phyloP scores from a whole-genome alignment of 2,113 vertebrate species.

The Thamnophis sirtalis region DNA sequence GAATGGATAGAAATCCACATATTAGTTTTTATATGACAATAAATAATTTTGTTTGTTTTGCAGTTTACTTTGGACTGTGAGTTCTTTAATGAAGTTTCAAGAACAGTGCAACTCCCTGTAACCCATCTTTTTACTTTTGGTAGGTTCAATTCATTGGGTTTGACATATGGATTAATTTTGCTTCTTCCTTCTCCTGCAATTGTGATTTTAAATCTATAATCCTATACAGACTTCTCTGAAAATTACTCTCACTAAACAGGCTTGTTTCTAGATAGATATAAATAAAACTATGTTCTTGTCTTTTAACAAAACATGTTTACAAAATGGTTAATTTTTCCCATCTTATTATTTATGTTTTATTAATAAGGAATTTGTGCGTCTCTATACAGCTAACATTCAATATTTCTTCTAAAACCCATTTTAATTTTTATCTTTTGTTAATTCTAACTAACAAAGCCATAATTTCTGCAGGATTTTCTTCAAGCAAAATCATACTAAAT shows the following conservation, averaged over 20 bases:
- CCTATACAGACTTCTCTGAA: not conserved
- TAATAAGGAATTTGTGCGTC: not conserved
- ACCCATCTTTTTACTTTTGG: constrained; percentile 88
- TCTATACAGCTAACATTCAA: not conserved
- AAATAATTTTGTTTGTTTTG: constrained; percentile 38
- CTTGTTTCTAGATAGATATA: not conserved
- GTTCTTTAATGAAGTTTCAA: constrained; percentile 81
- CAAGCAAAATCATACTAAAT: constrained; percentile 78
- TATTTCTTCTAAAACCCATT: not conserved
- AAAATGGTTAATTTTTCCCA: not conserved
- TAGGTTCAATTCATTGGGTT: constrained; percentile 65
- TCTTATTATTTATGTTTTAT: not conserved
- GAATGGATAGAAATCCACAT: not conserved
- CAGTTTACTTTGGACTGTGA: constrained; percentile 92
- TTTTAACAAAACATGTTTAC: not conserved
- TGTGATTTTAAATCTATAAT: not conserved
- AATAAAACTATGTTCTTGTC: not conserved
- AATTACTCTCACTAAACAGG: not conserved
- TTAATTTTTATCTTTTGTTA: constrained; percentile 6
- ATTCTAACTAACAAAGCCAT: constrained; percentile 34
- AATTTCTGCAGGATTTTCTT: constrained; percentile 76
- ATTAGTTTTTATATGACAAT: not conserved
- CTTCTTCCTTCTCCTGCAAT: not conserved
- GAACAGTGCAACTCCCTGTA: constrained; percentile 75
- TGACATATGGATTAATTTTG: not conserved